A percentile compares a stretch with the other conserved stretches of the same genome.
phyloP scores from a whole-genome alignment of 2,888 invertebrate species.

The Tetramorium bicarinatum region DNA sequence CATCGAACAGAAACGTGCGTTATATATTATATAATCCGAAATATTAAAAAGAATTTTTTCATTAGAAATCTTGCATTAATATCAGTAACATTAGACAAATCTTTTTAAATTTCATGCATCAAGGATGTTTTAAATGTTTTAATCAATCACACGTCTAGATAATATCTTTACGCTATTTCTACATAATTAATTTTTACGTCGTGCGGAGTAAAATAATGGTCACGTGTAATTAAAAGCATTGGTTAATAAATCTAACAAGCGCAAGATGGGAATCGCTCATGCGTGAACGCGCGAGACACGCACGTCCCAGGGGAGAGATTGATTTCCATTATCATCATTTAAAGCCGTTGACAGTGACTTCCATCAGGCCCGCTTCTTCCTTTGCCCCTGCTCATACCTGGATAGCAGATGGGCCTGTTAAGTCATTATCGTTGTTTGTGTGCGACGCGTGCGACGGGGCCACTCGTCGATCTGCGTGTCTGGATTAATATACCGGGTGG shows the following conservation, averaged over 20 bases:
- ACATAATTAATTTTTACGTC: conserved; percentile 31
- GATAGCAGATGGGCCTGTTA: conserved; percentile 75
- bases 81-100: not conserved
- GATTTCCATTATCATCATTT: conserved; percentile 71
- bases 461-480: conserved; percentile 58
- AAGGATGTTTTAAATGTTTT: not conserved
- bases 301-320: conserved; percentile 54
- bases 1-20: not conserved
- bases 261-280: not conserved
- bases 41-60: not conserved
- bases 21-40: not conserved
- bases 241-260: conserved; percentile 34
- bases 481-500: conserved; percentile 63
- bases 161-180: not conserved
- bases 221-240: conserved; percentile 33
- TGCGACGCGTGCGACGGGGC: conserved; percentile 61
- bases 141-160: not conserved
- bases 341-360: conserved; percentile 61
- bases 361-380: conserved; percentile 63
- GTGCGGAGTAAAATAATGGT: conserved; percentile 4
- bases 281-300: conserved; percentile 43
- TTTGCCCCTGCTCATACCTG: conserved; percentile 52
- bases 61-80: not conserved
- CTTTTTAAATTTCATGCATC: not conserved
- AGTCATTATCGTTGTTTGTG: conserved; percentile 80